Base-by-base conservation (phyloP, 2,797 vertebrate genomes). In the Coccyzus lansbergi region DNA sequence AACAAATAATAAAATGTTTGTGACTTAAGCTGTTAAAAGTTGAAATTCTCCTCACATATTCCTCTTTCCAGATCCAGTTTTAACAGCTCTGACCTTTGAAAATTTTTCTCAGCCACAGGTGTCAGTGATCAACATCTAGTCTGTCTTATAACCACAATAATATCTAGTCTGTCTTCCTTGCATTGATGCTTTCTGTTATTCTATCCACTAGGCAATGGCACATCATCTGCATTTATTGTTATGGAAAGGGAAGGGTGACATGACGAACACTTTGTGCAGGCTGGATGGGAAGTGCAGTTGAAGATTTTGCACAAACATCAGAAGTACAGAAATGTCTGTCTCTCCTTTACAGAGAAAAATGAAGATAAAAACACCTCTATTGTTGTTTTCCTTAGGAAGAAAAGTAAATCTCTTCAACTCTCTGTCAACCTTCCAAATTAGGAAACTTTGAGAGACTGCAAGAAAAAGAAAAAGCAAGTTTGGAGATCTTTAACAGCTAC, bases 151-250 rank as follows among this genome's bases (percentile, higher is more conserved):
- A 88, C 59, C 1, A 3, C 64, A 62, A 26, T 25, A 38, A 81
- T 42, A 60, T 36, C 56, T 28, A 59, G 44, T 55, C 60, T 83
- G 79, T 38, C 58, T 91, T 72, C 83, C 59, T 53, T 77, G 82
- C 56, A 58, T 38, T 55, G 79, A 90, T 85, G 86, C 49, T 82
- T 93, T 90, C 74, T 91, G 88, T 88, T 96, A 48, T 85, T 96
- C 63, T 9, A 4, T 49, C 74, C 70, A 59, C 68, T 24, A 91
- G 92, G 88, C 86, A 95, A 93, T 82, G 6, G 5, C 90, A 86
- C 80, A 72, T 90, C 3, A 2, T 85, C 93, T 83, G 42, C 52
- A 19, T 92, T 93, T 88, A 85, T 71, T 93, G 82, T 55, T 88
- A 51, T 7, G 15, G 56, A 70, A 62, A 63, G 52, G 58, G 62